Evolutionary conservation across 2,888 invertebrate genomes (phyloP), one percentile per base, ranked within the genome.

Genomic region (Megaustenia siamemsis): DNA sequence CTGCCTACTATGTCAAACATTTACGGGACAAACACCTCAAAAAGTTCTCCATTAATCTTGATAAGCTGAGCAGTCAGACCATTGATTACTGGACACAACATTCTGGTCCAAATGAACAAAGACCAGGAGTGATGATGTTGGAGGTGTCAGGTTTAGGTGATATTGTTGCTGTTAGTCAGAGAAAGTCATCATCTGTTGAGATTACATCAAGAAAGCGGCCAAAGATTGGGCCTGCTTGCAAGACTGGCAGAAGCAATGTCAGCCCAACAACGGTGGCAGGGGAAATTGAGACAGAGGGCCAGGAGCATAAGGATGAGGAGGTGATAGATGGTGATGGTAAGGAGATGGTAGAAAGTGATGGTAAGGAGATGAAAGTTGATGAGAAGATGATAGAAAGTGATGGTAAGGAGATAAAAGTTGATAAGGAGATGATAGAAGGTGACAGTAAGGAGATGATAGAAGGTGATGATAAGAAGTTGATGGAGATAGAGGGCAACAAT

Each of bases 21-120:
- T 82, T 89, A 73, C 66, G 87, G 75, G 87, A 88, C 66, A 88
- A 85, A 28, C 93, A 93, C 86, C 86, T 92, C 21, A 91, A 89
- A 68, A 90, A 90, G 68, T 91, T 92, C 83, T 88, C 88, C 24
- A 75, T 84, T 45, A 60, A 35, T 63, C 53, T 84, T n/a, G 66
- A 18, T 32, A 76, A 38, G n/a, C 45, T 82, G 38, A 32, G 56
- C 38, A 56, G 45, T 38, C n/a, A 60, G n/a, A 71, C 49, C 21
- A 82, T 82, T 77, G 82, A 75, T 28, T 35, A 53, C 18, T 82
- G 82, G 85, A 82, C 77, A 32, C 77, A 82, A 53, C 43, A 49
- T 43, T 78, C 78, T 5, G 45, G n/a, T 45, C 38, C 60, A 71
- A 15, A 45, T 35, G 21, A 77, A 71, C 71, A 77, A 24, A n/a